Conservation (phyloP, 2,888 invertebrate genomes). For the Agriopis aurantiaria region DNA sequence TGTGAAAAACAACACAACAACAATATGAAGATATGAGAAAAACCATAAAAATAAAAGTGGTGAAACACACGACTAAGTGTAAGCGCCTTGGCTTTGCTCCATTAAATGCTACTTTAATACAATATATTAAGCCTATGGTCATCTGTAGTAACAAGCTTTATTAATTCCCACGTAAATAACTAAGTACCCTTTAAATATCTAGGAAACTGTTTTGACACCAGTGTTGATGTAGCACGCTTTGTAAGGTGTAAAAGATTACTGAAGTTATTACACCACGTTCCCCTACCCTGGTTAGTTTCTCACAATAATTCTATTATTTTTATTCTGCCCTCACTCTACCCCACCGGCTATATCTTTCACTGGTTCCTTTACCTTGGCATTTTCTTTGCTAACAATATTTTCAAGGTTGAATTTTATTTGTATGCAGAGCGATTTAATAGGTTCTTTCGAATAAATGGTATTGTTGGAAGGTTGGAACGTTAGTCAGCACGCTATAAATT, state of each 20-base stretch:
- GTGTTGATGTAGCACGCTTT: constrained; percentile 13
- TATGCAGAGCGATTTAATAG: constrained; percentile 32
- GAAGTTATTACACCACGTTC: constrained; percentile 29
- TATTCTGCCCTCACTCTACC: constrained; percentile 13
- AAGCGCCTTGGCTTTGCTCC: no score
- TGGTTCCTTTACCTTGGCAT: constrained; percentile 30
- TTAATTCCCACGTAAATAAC: not conserved
- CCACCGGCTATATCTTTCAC: constrained; percentile 21
- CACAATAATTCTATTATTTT: constrained; percentile 24
- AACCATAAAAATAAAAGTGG: no score
- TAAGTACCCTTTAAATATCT: not conserved
- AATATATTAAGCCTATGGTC: no score
- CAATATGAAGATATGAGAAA: no score
- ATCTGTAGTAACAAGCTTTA: no score
- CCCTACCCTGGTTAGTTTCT: constrained; percentile 24
- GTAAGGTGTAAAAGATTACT: constrained; percentile 18
- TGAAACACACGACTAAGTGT: no score
- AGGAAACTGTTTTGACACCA: constrained; percentile 8
- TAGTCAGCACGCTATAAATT: constrained; percentile 30
- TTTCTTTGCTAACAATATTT: constrained; percentile 32
- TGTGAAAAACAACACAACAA: no score
- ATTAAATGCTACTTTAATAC: no score
- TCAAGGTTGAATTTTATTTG: constrained; percentile 33
- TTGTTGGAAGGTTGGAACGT: constrained; percentile 28
- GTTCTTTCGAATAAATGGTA: constrained; percentile 31